Base-by-base conservation (phyloP, 2,888 invertebrate genomes). In the Nesidiocoris tenuis region DNA sequence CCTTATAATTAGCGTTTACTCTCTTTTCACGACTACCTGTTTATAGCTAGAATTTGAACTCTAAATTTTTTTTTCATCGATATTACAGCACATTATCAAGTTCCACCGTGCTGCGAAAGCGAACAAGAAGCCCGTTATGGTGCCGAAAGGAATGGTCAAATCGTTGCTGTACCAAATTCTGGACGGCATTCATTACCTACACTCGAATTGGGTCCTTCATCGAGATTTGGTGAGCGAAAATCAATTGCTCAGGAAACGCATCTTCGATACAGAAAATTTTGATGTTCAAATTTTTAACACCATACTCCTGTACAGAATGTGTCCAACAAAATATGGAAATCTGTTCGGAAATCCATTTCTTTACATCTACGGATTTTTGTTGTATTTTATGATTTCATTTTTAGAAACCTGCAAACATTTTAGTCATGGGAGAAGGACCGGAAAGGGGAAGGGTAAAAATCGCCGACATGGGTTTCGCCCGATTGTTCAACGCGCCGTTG, bases 391-490 rank as follows among this genome's bases (percentile, higher is more conserved):
- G n/a, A n/a, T n/a, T n/a, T n/a, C n/a, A n/a, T n/a, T n/a, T n/a
- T n/a, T n/a, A 94, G 89, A 99, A 99, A 89, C 98, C 98, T 74
- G 98, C 99, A 1, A 99, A 99, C 85, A 99, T 99, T 82, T 86
- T 99, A 78, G 98, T 99, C 21, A 99, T 99, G 98, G 99, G 98
- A 7, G 98, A 99, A 86, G 98, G 98, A 0, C 91, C 92, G 25
- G 98, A 99, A 84, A 86, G 98, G 80, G 99, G 99, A 0, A 86
- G 98, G 79, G 97, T 98, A 0, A 98, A 98, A 87, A 98, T 98
- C 82, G 98, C 98, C 23, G 99, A 99, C 83, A 98, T 99, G 97
- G 99, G 99, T 0, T 99, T 99, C 86, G 98, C 99, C 0, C 87
- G 99, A 78, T 86, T 99, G 67, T 99, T 99, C 83, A 98, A 98